phyloP scores from a whole-genome alignment of 2,797 vertebrate species.

The Hippoglossus hippoglossus region DNA sequence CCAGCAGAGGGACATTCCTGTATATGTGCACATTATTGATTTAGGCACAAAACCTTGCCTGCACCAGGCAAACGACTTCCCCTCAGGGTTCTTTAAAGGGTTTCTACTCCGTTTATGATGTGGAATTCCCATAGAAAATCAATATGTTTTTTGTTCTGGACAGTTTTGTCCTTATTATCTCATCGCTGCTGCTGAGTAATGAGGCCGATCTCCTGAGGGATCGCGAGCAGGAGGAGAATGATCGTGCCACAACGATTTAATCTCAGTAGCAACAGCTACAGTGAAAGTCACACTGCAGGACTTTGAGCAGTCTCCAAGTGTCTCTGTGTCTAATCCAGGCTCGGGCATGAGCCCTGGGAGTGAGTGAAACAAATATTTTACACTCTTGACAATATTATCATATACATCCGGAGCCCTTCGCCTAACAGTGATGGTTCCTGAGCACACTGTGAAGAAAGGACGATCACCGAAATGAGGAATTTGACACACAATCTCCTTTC shows the following conservation, averaged over 20 bases:
- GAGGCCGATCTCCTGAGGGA: constrained; percentile 44
- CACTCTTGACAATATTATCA: constrained; percentile 5
- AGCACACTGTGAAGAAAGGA: background rate
- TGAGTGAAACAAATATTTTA: constrained; percentile 25
- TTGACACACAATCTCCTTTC: constrained; percentile 7
- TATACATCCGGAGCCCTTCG: background rate
- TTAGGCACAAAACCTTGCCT: constrained; percentile 46
- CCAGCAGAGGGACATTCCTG: constrained; percentile 38
- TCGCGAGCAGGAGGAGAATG: constrained; percentile 28
- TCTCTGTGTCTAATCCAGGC: constrained; percentile 33
- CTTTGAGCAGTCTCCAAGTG: constrained; percentile 47
- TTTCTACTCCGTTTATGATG: constrained; percentile 56
- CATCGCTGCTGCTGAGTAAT: constrained; percentile 59
- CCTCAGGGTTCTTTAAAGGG: constrained; percentile 49
- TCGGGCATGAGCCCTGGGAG: constrained; percentile 22
- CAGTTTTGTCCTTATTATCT: constrained; percentile 70
- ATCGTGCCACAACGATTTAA: constrained; percentile 60
- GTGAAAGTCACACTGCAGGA: constrained; percentile 56
- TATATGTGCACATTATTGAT: constrained; percentile 59
- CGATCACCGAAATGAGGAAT: constrained; percentile 11
- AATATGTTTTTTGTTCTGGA: constrained; percentile 57
- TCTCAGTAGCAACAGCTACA: constrained; percentile 48
- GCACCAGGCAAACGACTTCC: constrained; percentile 58
- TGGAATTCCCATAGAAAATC: constrained; percentile 65
- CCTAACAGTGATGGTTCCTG: background rate